phyloP scores from a whole-genome alignment of 1,140 invertebrate genomes.

The Palaemon carinicauda region DNA sequence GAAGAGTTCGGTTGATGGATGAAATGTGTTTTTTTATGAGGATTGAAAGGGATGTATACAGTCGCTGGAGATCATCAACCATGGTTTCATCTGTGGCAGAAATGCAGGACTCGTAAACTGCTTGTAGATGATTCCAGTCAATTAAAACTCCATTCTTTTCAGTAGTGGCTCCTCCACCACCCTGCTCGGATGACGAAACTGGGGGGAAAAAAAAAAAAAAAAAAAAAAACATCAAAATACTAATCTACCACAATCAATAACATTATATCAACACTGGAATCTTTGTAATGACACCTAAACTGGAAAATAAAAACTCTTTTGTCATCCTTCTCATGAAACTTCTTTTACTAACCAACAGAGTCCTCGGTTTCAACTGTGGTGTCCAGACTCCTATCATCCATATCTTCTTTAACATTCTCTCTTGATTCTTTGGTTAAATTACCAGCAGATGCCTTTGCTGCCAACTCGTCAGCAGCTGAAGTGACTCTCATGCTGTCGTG shows the following conservation, averaged over 20 bases:
- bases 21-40: conserved; percentile 37
- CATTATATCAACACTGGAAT: background rate
- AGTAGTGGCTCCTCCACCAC: conserved; percentile 7
- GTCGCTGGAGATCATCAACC: conserved; percentile 50
- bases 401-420: background rate
- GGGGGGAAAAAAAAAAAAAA: background rate
- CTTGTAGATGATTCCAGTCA: conserved; percentile 54
- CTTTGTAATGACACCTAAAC: too few relatives aligned
- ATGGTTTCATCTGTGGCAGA: conserved; percentile 47
- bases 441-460: conserved; percentile 9
- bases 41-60: conserved; percentile 38
- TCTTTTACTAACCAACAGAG: conserved; percentile 32
- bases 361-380: conserved; percentile 37
- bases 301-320: background rate
- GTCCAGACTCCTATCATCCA: background rate
- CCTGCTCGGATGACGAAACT: conserved; percentile 56
- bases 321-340: background rate
- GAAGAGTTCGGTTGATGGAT: conserved; percentile 5
- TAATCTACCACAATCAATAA: too few relatives aligned
- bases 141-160: conserved; percentile 40
- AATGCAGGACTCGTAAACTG: conserved; percentile 48
- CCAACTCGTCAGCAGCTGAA: conserved; percentile 46
- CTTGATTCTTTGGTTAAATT: background rate
- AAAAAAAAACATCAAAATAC: background rate
- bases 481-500: conserved; percentile 54